Base-by-base conservation (phyloP, 2,797 vertebrate genomes). In the Okamejei kenojei region DNA sequence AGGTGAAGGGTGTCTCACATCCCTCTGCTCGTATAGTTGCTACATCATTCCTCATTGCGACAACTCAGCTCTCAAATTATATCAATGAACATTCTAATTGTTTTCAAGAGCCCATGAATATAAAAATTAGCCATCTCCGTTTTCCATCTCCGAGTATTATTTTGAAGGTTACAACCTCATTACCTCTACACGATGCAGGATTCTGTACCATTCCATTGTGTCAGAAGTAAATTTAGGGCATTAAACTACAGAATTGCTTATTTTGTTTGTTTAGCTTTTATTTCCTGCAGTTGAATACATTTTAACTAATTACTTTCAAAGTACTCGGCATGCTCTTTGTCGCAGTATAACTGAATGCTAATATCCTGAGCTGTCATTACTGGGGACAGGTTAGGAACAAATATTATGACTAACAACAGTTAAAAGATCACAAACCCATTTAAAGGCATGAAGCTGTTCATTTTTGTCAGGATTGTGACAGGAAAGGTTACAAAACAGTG, bases 11-110 rank as follows among this genome's bases (percentile, higher is more conserved):
- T 38, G 38, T 73, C 13, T 1, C 71, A 76, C 1, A 92, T 29
- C 23, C 71, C 32, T 54, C 23, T 54, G 90, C 38, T 8, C 3
- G 11, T 23, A 54, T 54, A 45, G 15, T 26, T 86, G 38, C 71
- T 29, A 13, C 10, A 76, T 76, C 38, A 92, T 92, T 92, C 38
- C 71, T 92, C 90, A 92, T 38, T 74, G 38, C 54, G 90, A 76
- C 71, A 74, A 38, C 73, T 58, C 23, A 29, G 38, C 23, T 54
- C 7, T 90, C 35, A 9, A 90, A 35, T 71, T 90, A 71, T 9
- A 38, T 90, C 88, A 10, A 38, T 6, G 8, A 71, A 19, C 38
- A 35, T 73, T 71, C 10, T 38, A 71, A 73, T 90, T 29, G 13
- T 88, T 13, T 73, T 21, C 1, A 71, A 26, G 19, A 29, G 32